Conservation (phyloP, 2,888 invertebrate species). For the Papilio gigon region DNA sequence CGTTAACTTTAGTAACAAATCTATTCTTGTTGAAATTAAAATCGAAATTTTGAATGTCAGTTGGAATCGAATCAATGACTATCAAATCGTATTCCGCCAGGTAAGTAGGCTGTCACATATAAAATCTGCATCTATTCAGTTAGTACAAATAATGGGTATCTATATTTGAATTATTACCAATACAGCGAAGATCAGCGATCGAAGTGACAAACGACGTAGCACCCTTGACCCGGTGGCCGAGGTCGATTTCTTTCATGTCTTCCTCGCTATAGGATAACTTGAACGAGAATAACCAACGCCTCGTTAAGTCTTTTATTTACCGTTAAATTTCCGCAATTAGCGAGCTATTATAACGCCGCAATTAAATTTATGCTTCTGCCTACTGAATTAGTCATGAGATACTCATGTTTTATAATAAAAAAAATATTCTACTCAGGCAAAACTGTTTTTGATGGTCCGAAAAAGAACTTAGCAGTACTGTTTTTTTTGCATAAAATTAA, state of each 20-base stretch:
- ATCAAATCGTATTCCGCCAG: background rate
- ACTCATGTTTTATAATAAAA: background rate
- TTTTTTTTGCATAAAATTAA: background rate
- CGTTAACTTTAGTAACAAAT: background rate
- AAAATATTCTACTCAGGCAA: background rate
- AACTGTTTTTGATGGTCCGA: background rate
- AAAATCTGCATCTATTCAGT: slow-evolving; percentile 1
- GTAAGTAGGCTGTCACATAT: background rate
- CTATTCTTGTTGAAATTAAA: too few species aligned
- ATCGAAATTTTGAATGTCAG: background rate
- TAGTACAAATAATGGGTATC: slow-evolving; percentile 18
- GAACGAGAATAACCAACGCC: slow-evolving; percentile 21
- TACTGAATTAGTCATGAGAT: slow-evolving; percentile 10
- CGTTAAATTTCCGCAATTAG: slow-evolving; percentile 28
- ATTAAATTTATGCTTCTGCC: slow-evolving; percentile 20
- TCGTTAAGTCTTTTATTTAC: slow-evolving; percentile 30
- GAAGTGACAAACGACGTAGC: slow-evolving; percentile 16
- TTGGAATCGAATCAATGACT: background rate
- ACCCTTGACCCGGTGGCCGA: slow-evolving; percentile 36
- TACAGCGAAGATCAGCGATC: slow-evolving; percentile 29
- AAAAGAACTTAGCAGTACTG: background rate
- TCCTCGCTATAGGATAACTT: slow-evolving; percentile 28
- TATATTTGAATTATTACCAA: slow-evolving; percentile 21
- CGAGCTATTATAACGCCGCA: background rate
- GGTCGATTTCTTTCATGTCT: slow-evolving; percentile 40